Evolutionary conservation across 2,888 invertebrate genomes (phyloP).

Genomic region (Pyrgus malvae): DNA sequence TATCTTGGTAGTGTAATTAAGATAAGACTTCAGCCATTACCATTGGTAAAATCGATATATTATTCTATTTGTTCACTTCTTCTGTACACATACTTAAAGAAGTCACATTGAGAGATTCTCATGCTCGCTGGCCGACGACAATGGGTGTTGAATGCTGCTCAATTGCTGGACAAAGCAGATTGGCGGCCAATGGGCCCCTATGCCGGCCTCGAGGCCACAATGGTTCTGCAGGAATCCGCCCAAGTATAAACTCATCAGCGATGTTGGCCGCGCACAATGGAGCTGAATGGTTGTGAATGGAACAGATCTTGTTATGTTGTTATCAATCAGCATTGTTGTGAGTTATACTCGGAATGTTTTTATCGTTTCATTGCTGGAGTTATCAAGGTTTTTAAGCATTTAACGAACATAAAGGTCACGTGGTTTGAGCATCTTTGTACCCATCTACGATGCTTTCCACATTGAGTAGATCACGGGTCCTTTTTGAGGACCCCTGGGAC

Average conservation of each 20-base stretch:
- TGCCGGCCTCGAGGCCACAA: constrained; percentile 29
- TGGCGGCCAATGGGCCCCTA: constrained; percentile 48
- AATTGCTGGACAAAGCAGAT: constrained; percentile 40
- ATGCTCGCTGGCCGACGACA: constrained; percentile 36
- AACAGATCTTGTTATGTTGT: constrained; percentile 14
- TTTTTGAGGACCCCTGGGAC: no score
- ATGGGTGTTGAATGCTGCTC: constrained; percentile 43
- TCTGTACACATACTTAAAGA: not conserved
- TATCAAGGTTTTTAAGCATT: no score
- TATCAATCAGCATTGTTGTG: constrained; percentile 13
- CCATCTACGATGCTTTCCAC: no score
- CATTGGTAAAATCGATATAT: no score
- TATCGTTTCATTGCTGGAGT: not conserved
- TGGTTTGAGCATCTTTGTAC: no score
- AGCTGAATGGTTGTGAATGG: constrained; percentile 7
- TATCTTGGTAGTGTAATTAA: no score
- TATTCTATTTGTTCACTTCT: no score
- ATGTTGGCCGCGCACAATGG: constrained; percentile 20
- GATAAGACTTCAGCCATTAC: no score
- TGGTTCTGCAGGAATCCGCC: constrained; percentile 19
- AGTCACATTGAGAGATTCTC: constrained; percentile 31
- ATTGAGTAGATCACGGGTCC: no score
- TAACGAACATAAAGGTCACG: no score
- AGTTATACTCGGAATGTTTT: not conserved
- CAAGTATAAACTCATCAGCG: constrained; percentile 27